Evolutionary conservation across 2,888 invertebrate genomes (phyloP).

Genomic region (Drosophila tanythrix): DNA sequence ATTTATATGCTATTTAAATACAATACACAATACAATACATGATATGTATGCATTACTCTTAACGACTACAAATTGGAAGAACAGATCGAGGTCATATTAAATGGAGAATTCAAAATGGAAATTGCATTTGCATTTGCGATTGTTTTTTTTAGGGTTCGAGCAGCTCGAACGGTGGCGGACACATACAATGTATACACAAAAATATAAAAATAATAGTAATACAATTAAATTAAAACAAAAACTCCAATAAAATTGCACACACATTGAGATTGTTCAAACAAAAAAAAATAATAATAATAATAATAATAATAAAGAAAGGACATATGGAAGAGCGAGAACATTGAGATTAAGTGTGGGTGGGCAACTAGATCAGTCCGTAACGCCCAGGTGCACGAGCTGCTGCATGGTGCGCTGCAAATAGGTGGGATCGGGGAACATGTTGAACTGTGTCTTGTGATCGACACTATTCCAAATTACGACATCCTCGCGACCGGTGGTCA

Average conservation of each 20-base stretch:
- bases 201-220: slow-evolving; percentile 37
- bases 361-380: slow-evolving; percentile 81
- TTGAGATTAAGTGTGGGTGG: slow-evolving; percentile 5
- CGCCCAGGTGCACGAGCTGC: slow-evolving; percentile 85
- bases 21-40: slow-evolving; percentile 24
- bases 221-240: slow-evolving; percentile 48
- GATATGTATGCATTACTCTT: slow-evolving; percentile 35
- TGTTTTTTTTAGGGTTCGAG: slow-evolving; percentile 66
- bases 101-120: slow-evolving; percentile 56
- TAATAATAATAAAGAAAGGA: slow-evolving; percentile 12
- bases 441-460: slow-evolving; percentile 93
- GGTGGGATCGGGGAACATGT: slow-evolving; percentile 91
- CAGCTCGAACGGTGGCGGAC: slow-evolving; percentile 66
- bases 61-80: slow-evolving; percentile 53
- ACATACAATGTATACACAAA: slow-evolving; percentile 30
- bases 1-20: slow-evolving; percentile 21
- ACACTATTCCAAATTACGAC: slow-evolving; percentile 96
- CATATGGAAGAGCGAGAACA: slow-evolving; percentile 52
- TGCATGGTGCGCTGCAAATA: slow-evolving; percentile 88
- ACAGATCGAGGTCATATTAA: slow-evolving; percentile 45
- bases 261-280: slow-evolving; percentile 67
- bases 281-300: background rate
- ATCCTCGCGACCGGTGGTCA: slow-evolving; percentile 95
- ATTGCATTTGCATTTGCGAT: slow-evolving; percentile 54
- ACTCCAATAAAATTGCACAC: slow-evolving; percentile 77